Percentiles rank a stretch among this genome's conserved stretches.
Evolutionary conservation across 2,888 invertebrate species (phyloP).

Genomic region (Amiota minor): DNA sequence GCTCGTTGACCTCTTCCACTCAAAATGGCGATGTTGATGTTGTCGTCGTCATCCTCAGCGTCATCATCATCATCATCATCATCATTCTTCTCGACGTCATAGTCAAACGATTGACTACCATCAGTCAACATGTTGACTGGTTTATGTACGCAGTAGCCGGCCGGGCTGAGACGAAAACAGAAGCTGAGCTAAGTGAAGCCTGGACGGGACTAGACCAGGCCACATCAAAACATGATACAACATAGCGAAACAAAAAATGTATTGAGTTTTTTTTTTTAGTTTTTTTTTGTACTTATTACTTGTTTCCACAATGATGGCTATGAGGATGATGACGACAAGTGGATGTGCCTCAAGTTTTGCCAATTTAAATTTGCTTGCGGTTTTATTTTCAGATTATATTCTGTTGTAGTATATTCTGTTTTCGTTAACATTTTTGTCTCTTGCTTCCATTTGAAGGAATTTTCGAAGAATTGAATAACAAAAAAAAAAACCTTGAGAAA

Average conservation of each 20-base stretch:
- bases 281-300: constrained; percentile 8
- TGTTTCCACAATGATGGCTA: not conserved
- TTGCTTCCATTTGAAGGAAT: not conserved
- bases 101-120: constrained; percentile 26
- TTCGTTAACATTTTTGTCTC: no score
- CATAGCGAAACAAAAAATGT: not conserved
- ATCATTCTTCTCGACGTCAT: constrained; percentile 7
- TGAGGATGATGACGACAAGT: no score
- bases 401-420: no score
- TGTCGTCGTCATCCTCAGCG: constrained; percentile 1
- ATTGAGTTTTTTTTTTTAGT: constrained; percentile 1
- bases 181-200: no score
- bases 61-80: constrained; percentile 3
- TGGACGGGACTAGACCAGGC: not conserved
- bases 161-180: no score
- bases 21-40: constrained; percentile 13
- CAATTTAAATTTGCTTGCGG: not conserved
- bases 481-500: not conserved
- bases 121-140: constrained; percentile 26
- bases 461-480: not conserved
- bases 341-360: no score
- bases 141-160: not conserved
- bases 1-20: constrained; percentile 29
- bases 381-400: no score
- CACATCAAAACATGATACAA: not conserved